A percentile compares a stretch with the other conserved stretches of the same genome.
Evolutionary conservation across 30 jellyfish, hydroid and myxozoan genomes (phyloP).

Genomic region (Catostylus mosaicus): DNA sequence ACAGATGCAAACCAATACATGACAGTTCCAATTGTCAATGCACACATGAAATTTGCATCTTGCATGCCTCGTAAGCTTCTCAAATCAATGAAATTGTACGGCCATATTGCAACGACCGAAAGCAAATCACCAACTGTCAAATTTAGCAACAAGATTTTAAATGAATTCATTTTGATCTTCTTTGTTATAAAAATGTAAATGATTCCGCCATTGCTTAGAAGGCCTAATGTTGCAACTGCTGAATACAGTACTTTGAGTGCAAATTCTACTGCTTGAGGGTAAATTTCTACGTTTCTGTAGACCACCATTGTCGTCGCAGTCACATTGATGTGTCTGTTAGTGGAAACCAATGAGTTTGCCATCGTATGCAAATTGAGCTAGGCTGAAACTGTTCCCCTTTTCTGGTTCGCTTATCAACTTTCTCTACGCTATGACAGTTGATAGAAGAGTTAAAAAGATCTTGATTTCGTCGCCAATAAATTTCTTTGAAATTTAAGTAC

Average conservation of each 20-base stretch:
- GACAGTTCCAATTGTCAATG: neutral
- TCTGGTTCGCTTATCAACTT: too few species aligned
- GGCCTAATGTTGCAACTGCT: conserved; percentile 13
- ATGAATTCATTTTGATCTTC: conserved; percentile 9
- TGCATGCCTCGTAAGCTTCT: neutral
- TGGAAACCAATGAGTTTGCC: too few species aligned
- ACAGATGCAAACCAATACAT: conserved; percentile 10
- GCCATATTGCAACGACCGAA: conserved; percentile 15
- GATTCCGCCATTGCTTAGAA: conserved; percentile 8
- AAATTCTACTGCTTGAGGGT: neutral
- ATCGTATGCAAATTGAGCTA: too few species aligned
- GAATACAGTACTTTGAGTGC: neutral
- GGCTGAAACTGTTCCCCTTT: too few species aligned
- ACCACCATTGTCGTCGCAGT: neutral
- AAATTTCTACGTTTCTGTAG: neutral
- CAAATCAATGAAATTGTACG: neutral
- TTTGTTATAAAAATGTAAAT: neutral
- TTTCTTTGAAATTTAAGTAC: too few species aligned
- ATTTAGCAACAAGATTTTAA: conserved; percentile 6
- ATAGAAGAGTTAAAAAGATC: too few species aligned
- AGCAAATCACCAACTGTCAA: conserved; percentile 1
- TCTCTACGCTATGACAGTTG: too few species aligned
- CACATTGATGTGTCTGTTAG: too few species aligned
- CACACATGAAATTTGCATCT: conserved; percentile 4
- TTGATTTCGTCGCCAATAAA: too few species aligned